Evolutionary conservation across 2,888 invertebrate species (phyloP), one percentile per base, ranked within the genome.

Genomic region (Pimpla rufipes): DNA sequence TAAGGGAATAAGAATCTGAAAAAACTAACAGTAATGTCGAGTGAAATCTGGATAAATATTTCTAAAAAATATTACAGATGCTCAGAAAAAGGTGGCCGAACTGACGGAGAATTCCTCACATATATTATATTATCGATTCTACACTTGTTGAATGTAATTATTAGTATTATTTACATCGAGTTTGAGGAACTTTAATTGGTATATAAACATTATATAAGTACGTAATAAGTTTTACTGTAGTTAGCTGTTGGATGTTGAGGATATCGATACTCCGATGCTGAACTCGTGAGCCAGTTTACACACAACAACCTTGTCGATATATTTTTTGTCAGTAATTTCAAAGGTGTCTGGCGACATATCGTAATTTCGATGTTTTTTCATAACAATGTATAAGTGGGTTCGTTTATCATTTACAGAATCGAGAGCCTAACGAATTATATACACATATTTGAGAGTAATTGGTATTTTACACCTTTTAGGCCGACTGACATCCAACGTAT

Each of bases 131-230:
- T 74, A 84, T 59, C 68, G 23, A 85, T 79, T 85, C 79, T 85
- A 85, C 77, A 85, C 82, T 85, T 85, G 85, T 82, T 85, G 76
- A 76, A 83, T 83, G 64, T 82, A 85, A 74, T 82, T 77, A 83
- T 83, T 79, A 85, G 73, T 79, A 82, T 81, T 82, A 83, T 82
- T 83, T 77, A 83, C 79, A 82, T 84, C 76, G 73, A 82, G 82
- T 82, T 79, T 83, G 75, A 85, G 57, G 64, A 52, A 83, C 79
- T 85, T 80, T 57, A 64, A 85, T 85, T 80, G 77, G 40, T 70
- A 70, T 78, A 78, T 79, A 73, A 68, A 83, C 59, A 83, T 83
- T 59, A 83, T 79, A 79, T 76, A 84, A 79, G 81, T 84, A 84
- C 66, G 67, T 70, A 68, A 81, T 71, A 84, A 81, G 57, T 84